A percentile compares a stretch with the other conserved stretches of the same genome.
phyloP scores from a whole-genome alignment of 2,113 vertebrate genomes.

The Mystacornis crossleyi region DNA sequence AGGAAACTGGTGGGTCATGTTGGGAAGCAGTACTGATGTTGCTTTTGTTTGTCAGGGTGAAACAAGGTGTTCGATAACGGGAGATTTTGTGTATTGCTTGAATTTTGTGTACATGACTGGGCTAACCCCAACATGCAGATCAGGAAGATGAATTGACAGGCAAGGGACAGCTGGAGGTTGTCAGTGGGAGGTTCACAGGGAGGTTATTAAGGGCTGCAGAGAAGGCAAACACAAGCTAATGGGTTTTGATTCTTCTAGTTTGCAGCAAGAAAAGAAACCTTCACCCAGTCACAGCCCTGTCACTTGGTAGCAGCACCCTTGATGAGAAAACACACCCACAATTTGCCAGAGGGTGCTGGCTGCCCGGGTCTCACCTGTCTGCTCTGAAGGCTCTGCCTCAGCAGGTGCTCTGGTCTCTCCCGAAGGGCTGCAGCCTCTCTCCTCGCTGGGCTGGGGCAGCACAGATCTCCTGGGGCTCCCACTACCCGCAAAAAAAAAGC shows the following conservation, averaged over 20 bases:
- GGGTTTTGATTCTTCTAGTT: not conserved
- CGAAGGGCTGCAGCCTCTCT: rapidly evolving
- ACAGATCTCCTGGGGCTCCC: not conserved
- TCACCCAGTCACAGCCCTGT: not conserved
- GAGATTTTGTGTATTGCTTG: not conserved
- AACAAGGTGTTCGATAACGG: not conserved
- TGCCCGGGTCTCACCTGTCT: rapidly evolving
- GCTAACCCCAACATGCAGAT: not conserved
- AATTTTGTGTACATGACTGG: not conserved
- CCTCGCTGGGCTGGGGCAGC: not conserved
- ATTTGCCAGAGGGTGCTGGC: not conserved
- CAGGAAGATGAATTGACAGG: not conserved
- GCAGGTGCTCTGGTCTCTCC: not conserved
- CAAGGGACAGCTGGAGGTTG: not conserved
- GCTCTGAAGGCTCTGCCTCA: not conserved
- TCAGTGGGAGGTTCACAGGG: not conserved
- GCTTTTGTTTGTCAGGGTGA: not conserved
- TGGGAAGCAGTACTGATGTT: not conserved
- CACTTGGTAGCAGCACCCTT: not conserved
- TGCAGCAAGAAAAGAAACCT: not conserved
- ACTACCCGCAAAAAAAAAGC: rapidly evolving
- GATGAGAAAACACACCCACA: not conserved
- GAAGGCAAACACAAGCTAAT: not conserved
- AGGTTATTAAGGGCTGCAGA: not conserved
- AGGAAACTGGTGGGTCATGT: not conserved